Percentiles rank a stretch among this genome's conserved stretches.
These are phyloP conservation scores for Marasmarcha lunaedactyla DNA, from an alignment of 2,888 invertebrate genomes.

Conservation along the genomic window DNA sequence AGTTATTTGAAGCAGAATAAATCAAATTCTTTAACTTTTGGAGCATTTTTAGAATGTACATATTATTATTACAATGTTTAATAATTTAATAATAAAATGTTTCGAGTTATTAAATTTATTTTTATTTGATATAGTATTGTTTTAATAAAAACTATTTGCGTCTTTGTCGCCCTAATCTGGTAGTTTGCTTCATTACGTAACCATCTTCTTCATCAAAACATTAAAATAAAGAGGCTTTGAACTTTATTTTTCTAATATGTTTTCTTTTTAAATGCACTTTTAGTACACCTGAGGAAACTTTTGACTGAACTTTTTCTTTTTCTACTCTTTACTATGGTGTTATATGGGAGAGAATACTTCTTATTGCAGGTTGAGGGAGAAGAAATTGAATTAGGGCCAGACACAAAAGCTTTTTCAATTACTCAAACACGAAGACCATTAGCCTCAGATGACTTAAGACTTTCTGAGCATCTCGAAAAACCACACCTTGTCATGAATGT, in stretches of 20 bases:
- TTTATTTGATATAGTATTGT: neutral
- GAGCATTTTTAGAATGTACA: too few species aligned
- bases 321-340: constrained; percentile 18
- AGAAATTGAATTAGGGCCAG: constrained; percentile 65
- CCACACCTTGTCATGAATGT: constrained; percentile 62
- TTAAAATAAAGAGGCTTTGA: constrained; percentile 6
- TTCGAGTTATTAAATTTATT: constrained; percentile 7
- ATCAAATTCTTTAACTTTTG: too few species aligned
- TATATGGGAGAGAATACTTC: constrained; percentile 68
- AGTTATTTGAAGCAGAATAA: too few species aligned
- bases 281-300: neutral
- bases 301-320: constrained; percentile 7
- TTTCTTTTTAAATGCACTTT: neutral
- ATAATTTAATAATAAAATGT: too few species aligned
- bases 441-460: constrained; percentile 57
- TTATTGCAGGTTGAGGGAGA: constrained; percentile 70
- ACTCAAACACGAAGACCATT: constrained; percentile 61
- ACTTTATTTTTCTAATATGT: neutral
- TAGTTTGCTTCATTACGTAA: constrained; percentile 1
- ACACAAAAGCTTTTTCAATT: constrained; percentile 60
- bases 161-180: too few species aligned
- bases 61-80: too few species aligned
- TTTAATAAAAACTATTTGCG: too few species aligned
- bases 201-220: constrained; percentile 1
- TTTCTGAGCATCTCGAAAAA: constrained; percentile 60